phyloP scores from a whole-genome alignment of 2,797 vertebrate genomes.

The Cyclopterus lumpus region DNA sequence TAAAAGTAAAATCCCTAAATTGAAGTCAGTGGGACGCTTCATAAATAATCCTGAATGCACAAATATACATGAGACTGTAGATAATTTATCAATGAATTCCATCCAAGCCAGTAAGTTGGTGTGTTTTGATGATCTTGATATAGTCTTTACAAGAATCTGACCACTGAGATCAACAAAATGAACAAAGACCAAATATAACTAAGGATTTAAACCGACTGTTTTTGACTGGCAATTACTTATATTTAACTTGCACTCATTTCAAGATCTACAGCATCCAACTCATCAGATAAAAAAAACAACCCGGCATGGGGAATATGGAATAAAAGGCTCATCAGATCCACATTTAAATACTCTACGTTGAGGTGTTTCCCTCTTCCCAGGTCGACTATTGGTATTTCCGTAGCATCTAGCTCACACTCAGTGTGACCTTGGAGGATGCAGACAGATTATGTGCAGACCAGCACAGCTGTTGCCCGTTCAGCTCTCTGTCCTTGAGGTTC shows the following conservation, averaged over 20 bases:
- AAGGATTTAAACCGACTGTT: not conserved
- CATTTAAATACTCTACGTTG: not conserved
- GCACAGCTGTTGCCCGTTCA: slow-evolving; percentile 67
- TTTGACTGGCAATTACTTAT: not conserved
- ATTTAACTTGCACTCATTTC: not conserved
- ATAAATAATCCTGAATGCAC: not conserved
- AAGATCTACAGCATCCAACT: not conserved
- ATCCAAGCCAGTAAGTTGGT: not conserved
- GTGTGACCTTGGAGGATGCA: slow-evolving; percentile 70
- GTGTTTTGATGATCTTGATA: not conserved
- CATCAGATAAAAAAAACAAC: not conserved
- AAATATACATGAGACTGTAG: not conserved
- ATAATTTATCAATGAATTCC: not conserved
- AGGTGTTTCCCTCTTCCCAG: not conserved
- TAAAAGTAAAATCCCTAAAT: not conserved
- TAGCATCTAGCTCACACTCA: slow-evolving; percentile 51
- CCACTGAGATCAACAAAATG: not conserved
- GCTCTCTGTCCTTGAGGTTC: slow-evolving; percentile 66
- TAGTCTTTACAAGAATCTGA: not conserved
- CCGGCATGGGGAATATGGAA: not conserved
- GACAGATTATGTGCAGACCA: slow-evolving; percentile 67
- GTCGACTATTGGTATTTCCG: slow-evolving; percentile 21
- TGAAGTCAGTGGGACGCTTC: not conserved
- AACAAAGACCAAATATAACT: not conserved
- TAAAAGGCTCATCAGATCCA: not conserved